Evolutionary conservation across 2,888 invertebrate genomes (phyloP).

Genomic region (Leptinotarsa rubiginosa): DNA sequence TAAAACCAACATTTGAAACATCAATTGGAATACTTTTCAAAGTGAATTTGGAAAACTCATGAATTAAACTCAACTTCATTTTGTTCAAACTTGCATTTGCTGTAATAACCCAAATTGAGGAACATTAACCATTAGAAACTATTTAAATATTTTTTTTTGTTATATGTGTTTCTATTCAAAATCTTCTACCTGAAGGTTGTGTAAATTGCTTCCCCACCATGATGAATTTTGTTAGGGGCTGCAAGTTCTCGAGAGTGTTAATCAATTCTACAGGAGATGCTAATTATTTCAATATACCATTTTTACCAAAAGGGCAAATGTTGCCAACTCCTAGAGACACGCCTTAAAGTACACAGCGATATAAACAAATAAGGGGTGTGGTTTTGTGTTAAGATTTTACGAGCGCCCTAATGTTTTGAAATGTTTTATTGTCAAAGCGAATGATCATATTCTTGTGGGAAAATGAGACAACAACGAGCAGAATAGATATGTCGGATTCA

Average conservation of each 20-base stretch:
- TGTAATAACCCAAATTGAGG: too few relatives aligned
- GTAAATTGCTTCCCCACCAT: constrained; percentile 14
- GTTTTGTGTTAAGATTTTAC: constrained; percentile 28
- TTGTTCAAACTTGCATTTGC: too few relatives aligned
- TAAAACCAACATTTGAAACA: too few relatives aligned
- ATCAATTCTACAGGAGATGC: constrained; percentile 20
- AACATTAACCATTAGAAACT: too few relatives aligned
- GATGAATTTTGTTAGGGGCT: constrained; percentile 13
- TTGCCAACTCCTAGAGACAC: constrained; percentile 29
- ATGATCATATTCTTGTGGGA: constrained; percentile 7
- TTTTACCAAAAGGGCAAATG: constrained; percentile 20
- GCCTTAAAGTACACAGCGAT: constrained; percentile 37
- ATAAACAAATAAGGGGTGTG: constrained; percentile 39
- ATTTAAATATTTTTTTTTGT: too few relatives aligned
- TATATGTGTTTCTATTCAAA: too few relatives aligned
- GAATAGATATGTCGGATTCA: neutral
- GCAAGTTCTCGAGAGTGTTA: constrained; percentile 20
- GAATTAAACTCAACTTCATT: too few relatives aligned
- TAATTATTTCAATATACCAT: constrained; percentile 34
- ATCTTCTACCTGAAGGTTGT: too few relatives aligned
- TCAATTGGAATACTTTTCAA: too few relatives aligned
- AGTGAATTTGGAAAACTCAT: too few relatives aligned
- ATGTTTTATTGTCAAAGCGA: neutral
- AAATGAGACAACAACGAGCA: neutral
- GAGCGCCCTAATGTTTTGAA: constrained; percentile 9